Evolutionary conservation across 2,113 vertebrate species (phyloP), one percentile per base, ranked within the genome.

Genomic region (Mohoua ochrocephala): DNA sequence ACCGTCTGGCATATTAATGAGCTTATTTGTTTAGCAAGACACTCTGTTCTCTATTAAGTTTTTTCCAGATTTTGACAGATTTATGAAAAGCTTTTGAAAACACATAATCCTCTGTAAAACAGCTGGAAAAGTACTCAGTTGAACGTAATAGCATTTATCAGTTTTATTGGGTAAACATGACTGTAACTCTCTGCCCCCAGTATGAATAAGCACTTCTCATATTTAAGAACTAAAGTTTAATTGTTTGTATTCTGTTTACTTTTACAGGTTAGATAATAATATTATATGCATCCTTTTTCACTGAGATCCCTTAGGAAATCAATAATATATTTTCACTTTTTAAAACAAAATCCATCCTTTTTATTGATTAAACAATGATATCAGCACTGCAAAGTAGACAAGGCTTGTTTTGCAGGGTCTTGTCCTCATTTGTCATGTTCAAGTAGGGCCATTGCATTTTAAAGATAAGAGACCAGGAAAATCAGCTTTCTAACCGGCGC

Each of bases 21-120:
- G 44, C 26, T 92, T 94, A 87, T 87, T 93, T 97, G 75, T 87
- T 96, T 91, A 89, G 47, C 91, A 93, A 96, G 90, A 65, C 85
- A 19, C 20, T 87, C 57, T 88, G 27, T 59, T 86, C 33, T 53
- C 33, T 78, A 68, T 83, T 92, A 15, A 67, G 23, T 16, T 81
- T 60, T 69, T 53, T 16, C 15, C 42, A 86, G 39, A 60, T 78
- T 80, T 85, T 74, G 41, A 64, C 5, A 93, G 67, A 77, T 69
- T 67, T 39, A 65, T 80, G 33, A 84, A 86, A 83, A 88, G 10
- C 30, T 80, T 60, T 77, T 67, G 60, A 41, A 83, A 90, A 91
- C 27, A 45, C 22, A 53, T 33, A 79, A 69, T 30, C 11, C 37
- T 68, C 54, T 77, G 31, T 35, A 53, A 65, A 91, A 70, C 28